These are phyloP conservation scores for Cyphomyrmex costatus DNA, from an alignment of 1,140 invertebrate genomes.

Conservation along the genomic window DNA sequence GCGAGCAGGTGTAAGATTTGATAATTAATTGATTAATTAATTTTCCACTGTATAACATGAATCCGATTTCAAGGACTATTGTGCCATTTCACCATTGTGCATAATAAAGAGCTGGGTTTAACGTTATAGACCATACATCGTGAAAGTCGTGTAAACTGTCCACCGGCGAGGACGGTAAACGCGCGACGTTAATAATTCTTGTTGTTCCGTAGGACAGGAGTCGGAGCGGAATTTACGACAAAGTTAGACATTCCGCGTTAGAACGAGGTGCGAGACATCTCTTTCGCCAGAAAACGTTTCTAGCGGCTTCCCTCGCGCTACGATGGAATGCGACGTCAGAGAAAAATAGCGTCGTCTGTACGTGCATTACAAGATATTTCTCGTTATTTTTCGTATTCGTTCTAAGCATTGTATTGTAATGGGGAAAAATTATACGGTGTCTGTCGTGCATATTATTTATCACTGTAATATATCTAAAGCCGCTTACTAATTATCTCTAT, in stretches of 20 bases:
- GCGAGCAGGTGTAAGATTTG: neutral
- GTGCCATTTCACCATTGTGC: neutral
- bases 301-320: neutral
- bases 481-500: neutral
- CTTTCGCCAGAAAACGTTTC: slow-evolving; percentile 35
- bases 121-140: slow-evolving; percentile 50
- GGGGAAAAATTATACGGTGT: neutral
- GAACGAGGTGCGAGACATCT: slow-evolving; percentile 39
- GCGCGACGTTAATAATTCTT: slow-evolving; percentile 68
- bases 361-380: slow-evolving; percentile 24
- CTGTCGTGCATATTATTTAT: neutral
- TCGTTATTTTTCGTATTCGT: slow-evolving; percentile 30
- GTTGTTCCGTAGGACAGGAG: slow-evolving; percentile 56
- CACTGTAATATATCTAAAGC: neutral
- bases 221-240: slow-evolving; percentile 57
- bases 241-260: slow-evolving; percentile 63
- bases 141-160: slow-evolving; percentile 55
- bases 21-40: neutral
- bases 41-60: neutral
- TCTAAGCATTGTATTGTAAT: neutral
- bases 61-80: neutral
- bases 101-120: neutral
- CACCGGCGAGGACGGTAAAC: slow-evolving; percentile 32
- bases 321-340: slow-evolving; percentile 33
- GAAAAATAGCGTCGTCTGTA: slow-evolving; percentile 18